Percentiles rank a stretch among this genome's conserved stretches.
Conservation (phyloP, 2,888 invertebrate genomes). For the Limenitis camilla region DNA sequence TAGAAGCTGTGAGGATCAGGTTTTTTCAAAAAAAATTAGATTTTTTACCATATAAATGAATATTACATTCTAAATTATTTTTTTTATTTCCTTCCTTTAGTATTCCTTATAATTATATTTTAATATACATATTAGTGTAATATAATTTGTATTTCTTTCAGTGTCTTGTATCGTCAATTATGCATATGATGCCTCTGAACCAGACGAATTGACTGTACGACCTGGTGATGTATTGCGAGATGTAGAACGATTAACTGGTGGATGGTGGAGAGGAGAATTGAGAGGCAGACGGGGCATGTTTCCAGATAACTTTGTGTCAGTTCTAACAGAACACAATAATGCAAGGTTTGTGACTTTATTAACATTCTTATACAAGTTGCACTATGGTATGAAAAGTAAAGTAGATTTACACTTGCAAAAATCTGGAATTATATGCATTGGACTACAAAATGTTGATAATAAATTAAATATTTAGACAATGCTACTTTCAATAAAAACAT, state of each 20-base stretch:
- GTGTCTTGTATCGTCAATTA: slow-evolving; percentile 90
- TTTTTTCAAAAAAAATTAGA: no score
- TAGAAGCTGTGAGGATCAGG: no score
- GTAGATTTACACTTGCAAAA: no score
- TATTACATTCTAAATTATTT: not conserved
- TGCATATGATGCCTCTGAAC: slow-evolving; percentile 88
- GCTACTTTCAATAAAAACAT: no score
- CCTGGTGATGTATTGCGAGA: slow-evolving; percentile 89
- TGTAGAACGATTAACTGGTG: slow-evolving; percentile 84
- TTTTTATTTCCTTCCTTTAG: not conserved
- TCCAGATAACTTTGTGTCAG: slow-evolving; percentile 93
- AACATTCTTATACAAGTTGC: not conserved
- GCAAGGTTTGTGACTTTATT: slow-evolving; percentile 47
- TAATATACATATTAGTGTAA: slow-evolving; percentile 17
- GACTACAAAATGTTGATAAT: no score
- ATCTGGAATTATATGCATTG: no score
- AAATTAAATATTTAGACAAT: no score
- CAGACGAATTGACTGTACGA: slow-evolving; percentile 87
- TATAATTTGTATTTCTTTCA: slow-evolving; percentile 37
- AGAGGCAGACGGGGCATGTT: slow-evolving; percentile 89
- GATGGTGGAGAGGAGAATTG: slow-evolving; percentile 95
- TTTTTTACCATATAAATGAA: not conserved
- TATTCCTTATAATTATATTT: not conserved
- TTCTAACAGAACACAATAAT: slow-evolving; percentile 61
- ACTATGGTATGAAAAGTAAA: no score